Conservation (phyloP, 2,888 invertebrate genomes). For the Ditula angustiorana region DNA sequence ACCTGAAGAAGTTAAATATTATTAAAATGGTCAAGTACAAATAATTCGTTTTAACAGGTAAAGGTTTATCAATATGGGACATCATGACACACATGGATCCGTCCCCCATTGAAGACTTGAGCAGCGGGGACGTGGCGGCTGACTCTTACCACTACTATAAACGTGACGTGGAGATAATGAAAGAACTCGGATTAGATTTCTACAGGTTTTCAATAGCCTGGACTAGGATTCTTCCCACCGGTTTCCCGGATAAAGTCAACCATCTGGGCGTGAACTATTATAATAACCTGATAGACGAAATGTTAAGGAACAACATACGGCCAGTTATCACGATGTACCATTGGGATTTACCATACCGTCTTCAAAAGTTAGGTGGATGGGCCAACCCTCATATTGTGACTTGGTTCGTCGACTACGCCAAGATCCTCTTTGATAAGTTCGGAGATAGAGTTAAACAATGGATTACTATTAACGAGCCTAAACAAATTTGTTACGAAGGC, state of each 20-base stretch:
- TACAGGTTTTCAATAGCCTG: constrained; percentile 88
- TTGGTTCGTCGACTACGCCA: constrained; percentile 85
- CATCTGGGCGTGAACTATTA: constrained; percentile 87
- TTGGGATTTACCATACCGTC: constrained; percentile 85
- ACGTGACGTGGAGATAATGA: constrained; percentile 77
- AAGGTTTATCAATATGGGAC: constrained; percentile 86
- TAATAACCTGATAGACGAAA: constrained; percentile 85
- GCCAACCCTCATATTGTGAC: constrained; percentile 79
- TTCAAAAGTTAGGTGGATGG: constrained; percentile 86
- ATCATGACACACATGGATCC: constrained; percentile 55
- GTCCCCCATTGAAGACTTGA: constrained; percentile 51
- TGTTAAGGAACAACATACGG: constrained; percentile 81
- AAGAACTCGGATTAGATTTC: constrained; percentile 76
- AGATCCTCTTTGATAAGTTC: constrained; percentile 75
- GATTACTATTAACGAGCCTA: constrained; percentile 87
- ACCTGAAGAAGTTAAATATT: too few species aligned
- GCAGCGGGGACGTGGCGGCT: constrained; percentile 85
- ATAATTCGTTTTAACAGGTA: constrained; percentile 72
- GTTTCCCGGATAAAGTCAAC: constrained; percentile 81
- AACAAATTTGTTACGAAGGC: constrained; percentile 66
- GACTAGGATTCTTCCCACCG: constrained; percentile 87
- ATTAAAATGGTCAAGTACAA: too few species aligned
- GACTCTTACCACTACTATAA: constrained; percentile 87
- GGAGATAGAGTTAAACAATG: constrained; percentile 81
- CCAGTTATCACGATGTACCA: constrained; percentile 87